A percentile compares a stretch with the other conserved stretches of the same genome.
Conservation (phyloP, 2,797 vertebrate genomes). For the Heterohyrax brucei region DNA sequence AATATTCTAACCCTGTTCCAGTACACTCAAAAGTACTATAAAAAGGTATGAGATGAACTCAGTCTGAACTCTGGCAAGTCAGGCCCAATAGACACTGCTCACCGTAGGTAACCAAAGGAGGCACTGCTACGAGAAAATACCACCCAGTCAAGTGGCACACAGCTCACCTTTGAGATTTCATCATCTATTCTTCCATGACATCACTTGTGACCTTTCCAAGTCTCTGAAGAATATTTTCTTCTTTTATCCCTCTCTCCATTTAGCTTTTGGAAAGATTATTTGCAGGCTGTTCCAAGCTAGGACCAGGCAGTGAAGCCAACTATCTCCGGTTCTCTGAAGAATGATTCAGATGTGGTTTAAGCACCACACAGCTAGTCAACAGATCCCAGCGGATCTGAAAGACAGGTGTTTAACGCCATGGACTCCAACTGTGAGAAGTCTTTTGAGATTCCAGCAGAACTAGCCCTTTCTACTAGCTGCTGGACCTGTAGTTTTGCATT, state of each 20-base stretch:
- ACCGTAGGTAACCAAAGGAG: constrained; percentile 57
- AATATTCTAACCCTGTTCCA: constrained; percentile 86
- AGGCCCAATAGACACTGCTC: constrained; percentile 84
- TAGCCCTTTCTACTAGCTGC: constrained; percentile 33
- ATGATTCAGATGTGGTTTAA: constrained; percentile 78
- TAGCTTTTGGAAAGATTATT: constrained; percentile 84
- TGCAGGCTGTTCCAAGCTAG: constrained; percentile 79
- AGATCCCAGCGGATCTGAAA: constrained; percentile 68
- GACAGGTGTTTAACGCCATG: constrained; percentile 77
- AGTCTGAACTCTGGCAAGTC: constrained; percentile 87
- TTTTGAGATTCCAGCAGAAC: constrained; percentile 54
- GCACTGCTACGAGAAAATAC: neutral
- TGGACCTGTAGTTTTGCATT: constrained; percentile 7
- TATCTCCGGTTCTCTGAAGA: constrained; percentile 73
- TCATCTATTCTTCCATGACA: constrained; percentile 67
- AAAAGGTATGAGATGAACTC: constrained; percentile 90
- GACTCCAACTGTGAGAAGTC: constrained; percentile 70
- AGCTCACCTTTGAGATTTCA: constrained; percentile 55
- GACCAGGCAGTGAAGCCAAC: constrained; percentile 75
- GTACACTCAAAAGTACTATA: constrained; percentile 87
- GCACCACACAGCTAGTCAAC: constrained; percentile 61
- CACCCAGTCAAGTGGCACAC: neutral
- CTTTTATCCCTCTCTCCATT: constrained; percentile 76
- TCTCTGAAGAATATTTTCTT: constrained; percentile 71
- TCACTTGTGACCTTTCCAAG: constrained; percentile 84